A percentile compares a stretch with the other conserved stretches of the same genome.
These are phyloP conservation scores for Cyphomyrus plagiostoma DNA, from an alignment of 2,113 vertebrate genomes.

Conservation along the genomic window DNA sequence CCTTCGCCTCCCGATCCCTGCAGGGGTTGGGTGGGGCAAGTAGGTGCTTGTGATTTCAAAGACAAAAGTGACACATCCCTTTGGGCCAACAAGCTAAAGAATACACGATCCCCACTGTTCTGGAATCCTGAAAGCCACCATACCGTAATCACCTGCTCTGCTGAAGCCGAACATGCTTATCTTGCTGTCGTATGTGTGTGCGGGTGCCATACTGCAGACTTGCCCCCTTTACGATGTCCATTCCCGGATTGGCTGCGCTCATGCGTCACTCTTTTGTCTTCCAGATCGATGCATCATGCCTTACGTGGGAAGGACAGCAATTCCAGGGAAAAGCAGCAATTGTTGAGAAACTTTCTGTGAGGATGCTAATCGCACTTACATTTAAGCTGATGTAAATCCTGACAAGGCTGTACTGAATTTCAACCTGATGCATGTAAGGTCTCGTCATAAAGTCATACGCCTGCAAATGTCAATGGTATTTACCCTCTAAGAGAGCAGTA, in stretches of 20 bases:
- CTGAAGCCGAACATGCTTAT: not conserved
- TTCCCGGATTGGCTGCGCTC: not conserved
- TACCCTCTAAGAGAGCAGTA: not conserved
- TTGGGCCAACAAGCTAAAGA: not conserved
- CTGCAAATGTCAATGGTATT: not conserved
- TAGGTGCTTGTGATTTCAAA: not conserved
- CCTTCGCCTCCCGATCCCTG: not conserved
- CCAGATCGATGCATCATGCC: conserved; percentile 93
- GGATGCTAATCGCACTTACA: conserved; percentile 37
- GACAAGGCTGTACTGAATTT: not conserved
- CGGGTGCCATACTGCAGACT: not conserved
- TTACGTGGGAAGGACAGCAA: conserved; percentile 98
- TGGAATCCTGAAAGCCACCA: not conserved
- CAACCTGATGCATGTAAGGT: not conserved
- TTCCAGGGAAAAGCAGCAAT: conserved; percentile 95
- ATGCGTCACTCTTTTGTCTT: conserved; percentile 21
- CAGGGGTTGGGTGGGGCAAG: not conserved
- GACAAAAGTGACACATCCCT: not conserved
- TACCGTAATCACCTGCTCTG: not conserved
- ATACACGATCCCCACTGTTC: not conserved
- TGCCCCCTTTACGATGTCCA: not conserved
- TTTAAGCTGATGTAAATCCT: not conserved
- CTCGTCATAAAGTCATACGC: not conserved
- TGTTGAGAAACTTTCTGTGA: conserved; percentile 92
- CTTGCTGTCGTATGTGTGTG: not conserved